phyloP scores from a whole-genome alignment of 2,113 vertebrate genomes.

The Rhadina sibilatrix region DNA sequence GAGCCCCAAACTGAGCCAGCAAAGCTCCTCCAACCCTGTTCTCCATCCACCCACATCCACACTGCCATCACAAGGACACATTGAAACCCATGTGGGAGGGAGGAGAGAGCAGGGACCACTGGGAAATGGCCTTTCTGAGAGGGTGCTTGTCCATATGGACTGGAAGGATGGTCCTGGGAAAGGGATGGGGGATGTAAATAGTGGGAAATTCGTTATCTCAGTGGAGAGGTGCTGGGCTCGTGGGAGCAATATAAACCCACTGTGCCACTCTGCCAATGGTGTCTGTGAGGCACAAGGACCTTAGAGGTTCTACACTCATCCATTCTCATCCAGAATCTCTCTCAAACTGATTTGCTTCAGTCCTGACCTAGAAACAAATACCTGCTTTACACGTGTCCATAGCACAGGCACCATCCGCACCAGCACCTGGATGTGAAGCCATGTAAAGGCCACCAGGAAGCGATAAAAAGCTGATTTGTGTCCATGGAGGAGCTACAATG shows the following conservation, averaged over 20 bases:
- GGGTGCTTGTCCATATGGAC: background rate
- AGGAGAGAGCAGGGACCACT: rapidly evolving
- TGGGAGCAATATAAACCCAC: background rate
- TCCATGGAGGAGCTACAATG: background rate
- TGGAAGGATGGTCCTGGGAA: background rate
- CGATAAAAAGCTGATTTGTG: background rate
- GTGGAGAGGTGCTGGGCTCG: background rate
- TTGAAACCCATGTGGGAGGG: rapidly evolving
- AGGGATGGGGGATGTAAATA: background rate
- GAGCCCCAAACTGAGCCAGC: background rate
- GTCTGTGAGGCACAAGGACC: background rate
- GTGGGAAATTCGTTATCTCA: background rate
- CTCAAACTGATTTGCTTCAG: background rate
- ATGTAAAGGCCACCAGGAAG: background rate
- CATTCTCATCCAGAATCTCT: background rate
- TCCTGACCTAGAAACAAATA: background rate
- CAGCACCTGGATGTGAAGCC: background rate
- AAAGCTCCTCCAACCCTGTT: background rate
- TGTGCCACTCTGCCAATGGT: rapidly evolving
- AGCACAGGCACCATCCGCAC: background rate
- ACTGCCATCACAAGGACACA: rapidly evolving
- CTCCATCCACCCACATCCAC: rapidly evolving
- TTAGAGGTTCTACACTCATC: background rate
- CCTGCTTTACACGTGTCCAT: rapidly evolving
- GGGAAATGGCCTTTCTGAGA: background rate